phyloP scores from a whole-genome alignment of 64 coral and sea anemone species.

The Exaiptasia diaphana region DNA sequence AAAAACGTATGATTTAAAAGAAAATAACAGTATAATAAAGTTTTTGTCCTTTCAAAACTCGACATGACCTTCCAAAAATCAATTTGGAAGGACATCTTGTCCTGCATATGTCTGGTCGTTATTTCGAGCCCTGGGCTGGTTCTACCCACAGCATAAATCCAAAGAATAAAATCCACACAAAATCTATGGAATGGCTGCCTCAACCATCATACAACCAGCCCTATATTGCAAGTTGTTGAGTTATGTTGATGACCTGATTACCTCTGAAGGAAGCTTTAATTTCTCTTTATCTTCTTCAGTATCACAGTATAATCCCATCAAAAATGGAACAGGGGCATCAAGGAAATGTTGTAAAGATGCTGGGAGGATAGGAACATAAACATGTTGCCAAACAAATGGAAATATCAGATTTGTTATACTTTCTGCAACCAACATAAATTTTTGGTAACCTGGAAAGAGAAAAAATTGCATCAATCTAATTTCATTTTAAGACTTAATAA shows the following conservation, averaged over 20 bases:
- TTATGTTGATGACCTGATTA: too few species aligned
- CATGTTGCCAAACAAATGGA: constrained; percentile 97
- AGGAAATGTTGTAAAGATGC: constrained; percentile 83
- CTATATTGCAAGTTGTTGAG: too few species aligned
- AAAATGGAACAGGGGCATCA: constrained; percentile 92
- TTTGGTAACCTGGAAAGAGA: constrained; percentile 73
- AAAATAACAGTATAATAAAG: too few species aligned
- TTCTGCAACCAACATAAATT: constrained; percentile 96
- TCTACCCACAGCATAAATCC: too few species aligned
- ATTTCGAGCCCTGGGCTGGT: too few species aligned
- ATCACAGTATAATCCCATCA: constrained; percentile 92
- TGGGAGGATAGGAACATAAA: constrained; percentile 95
- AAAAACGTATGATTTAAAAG: too few species aligned
- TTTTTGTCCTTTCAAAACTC: too few species aligned
- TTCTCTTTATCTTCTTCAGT: constrained; percentile 60
- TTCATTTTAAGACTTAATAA: neutral
- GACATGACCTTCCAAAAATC: too few species aligned
- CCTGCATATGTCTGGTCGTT: too few species aligned
- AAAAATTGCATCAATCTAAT: neutral
- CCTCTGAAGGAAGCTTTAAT: constrained; percentile 79
- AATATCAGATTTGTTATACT: constrained; percentile 72
- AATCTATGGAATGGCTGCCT: too few species aligned
- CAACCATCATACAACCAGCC: neutral
- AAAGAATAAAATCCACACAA: too few species aligned
- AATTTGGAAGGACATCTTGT: too few species aligned